These are phyloP conservation scores for Alloplasta piceator DNA, from an alignment of 2,888 invertebrate species.

Conservation along the genomic window DNA sequence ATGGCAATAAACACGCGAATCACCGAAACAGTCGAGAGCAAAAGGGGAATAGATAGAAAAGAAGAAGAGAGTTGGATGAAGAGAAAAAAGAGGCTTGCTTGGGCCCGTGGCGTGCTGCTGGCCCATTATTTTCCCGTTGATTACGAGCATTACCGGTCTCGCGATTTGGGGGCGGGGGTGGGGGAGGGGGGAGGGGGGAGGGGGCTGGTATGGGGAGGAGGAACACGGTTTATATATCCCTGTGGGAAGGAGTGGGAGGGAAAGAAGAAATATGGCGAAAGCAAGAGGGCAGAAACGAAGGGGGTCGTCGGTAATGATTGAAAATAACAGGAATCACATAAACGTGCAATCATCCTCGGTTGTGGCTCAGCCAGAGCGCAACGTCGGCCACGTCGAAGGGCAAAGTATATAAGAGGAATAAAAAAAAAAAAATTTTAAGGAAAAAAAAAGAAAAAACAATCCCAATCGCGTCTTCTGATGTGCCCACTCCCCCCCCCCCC, in stretches of 20 bases:
- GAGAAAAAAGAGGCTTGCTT: no score
- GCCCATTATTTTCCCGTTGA: conserved; percentile 75
- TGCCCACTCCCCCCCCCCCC: background rate
- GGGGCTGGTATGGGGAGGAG: conserved; percentile 20
- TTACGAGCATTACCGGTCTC: conserved; percentile 74
- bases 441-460: conserved; percentile 9
- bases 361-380: conserved; percentile 49
- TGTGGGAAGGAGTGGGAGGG: conserved; percentile 43
- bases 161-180: conserved; percentile 67
- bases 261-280: conserved; percentile 4
- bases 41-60: no score
- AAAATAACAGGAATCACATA: conserved; percentile 82
- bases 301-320: conserved; percentile 76
- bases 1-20: no score
- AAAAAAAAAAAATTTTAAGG: conserved; percentile 4
- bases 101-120: conserved; percentile 55
- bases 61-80: no score
- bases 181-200: no score
- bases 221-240: conserved; percentile 38
- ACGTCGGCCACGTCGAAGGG: conserved; percentile 68
- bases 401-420: conserved; percentile 59
- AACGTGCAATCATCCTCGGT: conserved; percentile 78
- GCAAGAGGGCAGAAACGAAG: conserved; percentile 64
- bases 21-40: no score
- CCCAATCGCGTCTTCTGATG: conserved; percentile 15